Base-by-base conservation (phyloP, 2,113 vertebrate genomes). In the Etia nguti region DNA sequence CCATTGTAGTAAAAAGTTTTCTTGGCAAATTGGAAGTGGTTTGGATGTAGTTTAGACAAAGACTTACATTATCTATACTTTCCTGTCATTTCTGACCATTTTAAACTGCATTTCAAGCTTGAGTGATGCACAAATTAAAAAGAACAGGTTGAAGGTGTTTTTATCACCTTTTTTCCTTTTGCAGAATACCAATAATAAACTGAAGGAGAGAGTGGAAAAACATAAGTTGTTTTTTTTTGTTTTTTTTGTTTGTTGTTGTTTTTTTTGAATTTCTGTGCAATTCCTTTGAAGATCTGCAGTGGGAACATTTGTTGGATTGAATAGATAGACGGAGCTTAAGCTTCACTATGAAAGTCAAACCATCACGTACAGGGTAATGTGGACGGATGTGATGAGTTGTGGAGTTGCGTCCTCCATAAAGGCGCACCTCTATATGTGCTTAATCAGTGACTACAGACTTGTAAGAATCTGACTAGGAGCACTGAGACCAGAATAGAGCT, bases 401-500 rank as follows among this genome's bases (percentile, higher is more conserved):
- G 6, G 6, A 59, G 26, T 46, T 77, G 57, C 15, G 3, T 13
- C 20, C 75, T 41, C 80, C 54, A 29, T 10, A 6, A 77, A 59
- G 77, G 12, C 41, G 34, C 65, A 50, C 90, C 86, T 86, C 62
- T 84, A 57, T 55, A 41, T 38, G 43, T 85, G 81, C 87, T 92
- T 85, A 86, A 90, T 85, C 10, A 80, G 60, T 38, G 84, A 84
- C 82, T 83, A 79, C 80, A 68, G 65, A 93, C 90, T 65, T 86
- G 77, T 89, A 88, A 93, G 75, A 68, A 92, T 90, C 83, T 84
- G 83, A 90, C 80, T 59, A 36, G 12, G 52, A 59, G 86, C 65
- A 81, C 20, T 54, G 22, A 54, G 84, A 93, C 89, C 41, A 82
- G 91, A 93, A 93, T 93, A 93, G 91, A 89, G 86, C 88, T 88